Percentiles rank a stretch among this genome's conserved stretches.
phyloP scores from a whole-genome alignment of 2,113 vertebrate species.

The Melanocharis versteri region DNA sequence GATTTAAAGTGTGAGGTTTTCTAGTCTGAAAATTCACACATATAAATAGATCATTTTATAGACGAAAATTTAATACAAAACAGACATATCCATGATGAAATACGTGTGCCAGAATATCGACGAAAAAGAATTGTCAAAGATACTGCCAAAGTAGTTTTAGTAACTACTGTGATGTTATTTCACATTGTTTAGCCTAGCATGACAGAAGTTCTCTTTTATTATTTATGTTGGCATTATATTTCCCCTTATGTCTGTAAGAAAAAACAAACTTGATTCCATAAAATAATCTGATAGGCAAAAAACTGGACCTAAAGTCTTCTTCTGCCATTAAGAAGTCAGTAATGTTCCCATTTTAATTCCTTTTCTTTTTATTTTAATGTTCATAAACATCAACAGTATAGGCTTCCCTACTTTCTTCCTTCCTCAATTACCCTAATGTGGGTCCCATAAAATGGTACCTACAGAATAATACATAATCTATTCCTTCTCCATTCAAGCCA shows the following conservation, averaged over 20 bases:
- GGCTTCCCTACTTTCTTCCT: neutral
- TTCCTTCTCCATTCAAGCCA: neutral
- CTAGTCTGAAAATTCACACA: neutral
- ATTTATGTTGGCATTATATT: neutral
- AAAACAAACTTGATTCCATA: neutral
- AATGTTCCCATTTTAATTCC: neutral
- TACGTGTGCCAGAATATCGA: neutral
- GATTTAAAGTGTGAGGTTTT: neutral
- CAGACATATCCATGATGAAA: neutral
- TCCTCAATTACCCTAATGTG: neutral
- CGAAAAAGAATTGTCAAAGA: neutral
- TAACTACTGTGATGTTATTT: neutral
- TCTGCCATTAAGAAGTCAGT: neutral
- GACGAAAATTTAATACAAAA: neutral
- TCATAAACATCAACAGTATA: neutral
- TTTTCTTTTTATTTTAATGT: neutral
- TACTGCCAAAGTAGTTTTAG: neutral
- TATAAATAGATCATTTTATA: neutral
- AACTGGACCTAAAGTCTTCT: neutral
- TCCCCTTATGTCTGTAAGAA: neutral
- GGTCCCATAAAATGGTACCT: neutral
- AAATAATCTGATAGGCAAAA: neutral
- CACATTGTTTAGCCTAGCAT: neutral
- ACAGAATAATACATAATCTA: neutral
- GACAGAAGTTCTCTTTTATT: neutral